These are phyloP conservation scores for Phasianus colchicus DNA, from an alignment of 2,113 vertebrate genomes.

Conservation along the genomic window DNA sequence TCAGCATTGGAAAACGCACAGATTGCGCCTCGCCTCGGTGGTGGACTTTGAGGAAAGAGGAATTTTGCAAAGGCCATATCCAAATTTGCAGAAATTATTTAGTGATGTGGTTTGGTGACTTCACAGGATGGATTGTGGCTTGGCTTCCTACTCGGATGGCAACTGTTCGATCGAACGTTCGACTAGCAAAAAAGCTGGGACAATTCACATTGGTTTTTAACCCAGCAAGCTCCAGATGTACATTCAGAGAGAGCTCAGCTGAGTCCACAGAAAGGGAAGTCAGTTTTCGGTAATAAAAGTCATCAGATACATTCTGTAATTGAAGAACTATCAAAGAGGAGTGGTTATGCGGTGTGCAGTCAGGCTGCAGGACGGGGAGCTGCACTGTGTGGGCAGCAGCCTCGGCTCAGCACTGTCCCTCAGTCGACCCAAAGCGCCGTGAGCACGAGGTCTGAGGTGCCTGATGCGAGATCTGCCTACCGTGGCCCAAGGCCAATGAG, in stretches of 20 bases:
- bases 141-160: conserved; percentile 54
- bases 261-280: conserved; percentile 52
- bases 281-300: conserved; percentile 40
- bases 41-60: conserved; percentile 18
- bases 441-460: not conserved
- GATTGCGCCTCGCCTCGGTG: not conserved
- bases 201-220: not conserved
- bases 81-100: conserved; percentile 12
- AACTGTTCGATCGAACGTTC: not conserved
- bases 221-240: conserved; percentile 37
- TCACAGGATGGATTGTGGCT: conserved; percentile 39
- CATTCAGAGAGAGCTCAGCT: conserved; percentile 39
- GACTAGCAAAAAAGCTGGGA: conserved; percentile 9
- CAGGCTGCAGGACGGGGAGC: not conserved
- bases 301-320: conserved; percentile 28
- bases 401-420: not conserved
- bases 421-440: not conserved
- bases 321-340: not conserved
- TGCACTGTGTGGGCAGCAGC: not conserved
- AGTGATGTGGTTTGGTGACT: conserved; percentile 32
- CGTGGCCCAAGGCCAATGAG: conserved; percentile 49
- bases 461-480: not conserved
- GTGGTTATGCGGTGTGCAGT: not conserved
- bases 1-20: conserved; percentile 34
- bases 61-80: conserved; percentile 48